Evolutionary conservation across 2,113 vertebrate species (phyloP), one percentile per base, ranked within the genome.

Genomic region (Aptenodytes patagonicus): DNA sequence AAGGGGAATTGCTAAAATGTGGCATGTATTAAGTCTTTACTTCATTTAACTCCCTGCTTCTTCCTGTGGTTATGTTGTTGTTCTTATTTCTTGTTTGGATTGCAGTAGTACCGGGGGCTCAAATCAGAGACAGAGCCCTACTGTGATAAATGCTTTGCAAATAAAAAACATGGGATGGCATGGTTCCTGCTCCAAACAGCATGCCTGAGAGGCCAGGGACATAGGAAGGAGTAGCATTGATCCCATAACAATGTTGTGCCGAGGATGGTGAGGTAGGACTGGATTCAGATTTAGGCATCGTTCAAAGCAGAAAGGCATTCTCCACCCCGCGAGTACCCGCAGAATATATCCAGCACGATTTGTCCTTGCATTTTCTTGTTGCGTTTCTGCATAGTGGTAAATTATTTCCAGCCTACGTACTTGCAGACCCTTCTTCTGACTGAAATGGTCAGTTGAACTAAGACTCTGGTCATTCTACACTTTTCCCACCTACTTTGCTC

Each of bases 1-100:
- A n/a, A 38, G 49, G 62, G 42, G 7, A 91, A 78, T 83, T 71
- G 61, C 57, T 82, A 47, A 95, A 94, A 91, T 76, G 44, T 84
- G 76, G 79, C 20, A 17, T n/a, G 14, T 29, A 34, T 92, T 90
- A 92, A 46, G 55, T 36, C 57, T 66, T 81, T 68, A 47, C 46
- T 93, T 75, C 38, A 11, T 69, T 78, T 87, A 71, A 89, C 29
- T 92, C 47, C 34, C 34, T 83, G 28, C 31, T 86, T 40, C 52
- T 84, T 95, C 72, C 60, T 66, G 58, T 66, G 55, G 36, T 83
- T 81, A 9, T 72, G 47, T 17, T 76, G 57, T 22, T 89, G 61
- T 64, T 83, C 64, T 65, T n/a, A 40, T 55, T 83, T 68, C 0
- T 2, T 34, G 24, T 89, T 81, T 81, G 20, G 14, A 52, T 47